A percentile compares a stretch with the other conserved stretches of the same genome.
These are phyloP conservation scores for Amphiprion ocellaris DNA, from an alignment of 2,113 vertebrate species.

Conservation along the genomic window DNA sequence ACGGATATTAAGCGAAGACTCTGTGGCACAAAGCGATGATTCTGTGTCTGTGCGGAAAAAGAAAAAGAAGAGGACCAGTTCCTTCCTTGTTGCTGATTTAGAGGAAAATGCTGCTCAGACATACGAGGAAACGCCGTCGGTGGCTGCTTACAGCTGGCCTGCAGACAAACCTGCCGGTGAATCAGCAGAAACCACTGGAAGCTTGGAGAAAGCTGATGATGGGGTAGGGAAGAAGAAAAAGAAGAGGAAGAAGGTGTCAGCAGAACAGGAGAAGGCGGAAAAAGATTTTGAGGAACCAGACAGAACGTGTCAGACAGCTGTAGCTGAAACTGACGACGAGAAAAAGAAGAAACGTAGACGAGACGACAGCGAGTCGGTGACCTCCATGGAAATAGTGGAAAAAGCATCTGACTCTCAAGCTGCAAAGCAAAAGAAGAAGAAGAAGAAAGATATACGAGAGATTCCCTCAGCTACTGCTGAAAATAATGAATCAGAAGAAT, in stretches of 20 bases:
- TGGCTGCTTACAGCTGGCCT: background rate
- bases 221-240: conserved; percentile 43
- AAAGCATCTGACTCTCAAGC: background rate
- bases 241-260: conserved; percentile 29
- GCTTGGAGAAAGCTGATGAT: background rate
- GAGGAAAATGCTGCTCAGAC: conserved; percentile 38
- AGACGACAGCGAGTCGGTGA: background rate
- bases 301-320: background rate
- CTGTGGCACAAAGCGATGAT: background rate
- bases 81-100: conserved; percentile 65
- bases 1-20: background rate
- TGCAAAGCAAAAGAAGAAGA: conserved; percentile 26
- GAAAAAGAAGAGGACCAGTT: conserved; percentile 39
- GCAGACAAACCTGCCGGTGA: background rate
- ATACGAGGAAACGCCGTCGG: background rate
- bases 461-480: background rate
- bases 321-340: background rate
- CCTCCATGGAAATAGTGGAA: background rate
- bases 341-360: conserved; percentile 38
- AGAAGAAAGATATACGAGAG: background rate
- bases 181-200: conserved; percentile 30
- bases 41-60: conserved; percentile 40
- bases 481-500: background rate
- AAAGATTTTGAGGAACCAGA: conserved; percentile 11
- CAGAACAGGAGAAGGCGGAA: background rate